Base-by-base conservation (phyloP, 2,888 invertebrate species). In the Mythimna vitellina region DNA sequence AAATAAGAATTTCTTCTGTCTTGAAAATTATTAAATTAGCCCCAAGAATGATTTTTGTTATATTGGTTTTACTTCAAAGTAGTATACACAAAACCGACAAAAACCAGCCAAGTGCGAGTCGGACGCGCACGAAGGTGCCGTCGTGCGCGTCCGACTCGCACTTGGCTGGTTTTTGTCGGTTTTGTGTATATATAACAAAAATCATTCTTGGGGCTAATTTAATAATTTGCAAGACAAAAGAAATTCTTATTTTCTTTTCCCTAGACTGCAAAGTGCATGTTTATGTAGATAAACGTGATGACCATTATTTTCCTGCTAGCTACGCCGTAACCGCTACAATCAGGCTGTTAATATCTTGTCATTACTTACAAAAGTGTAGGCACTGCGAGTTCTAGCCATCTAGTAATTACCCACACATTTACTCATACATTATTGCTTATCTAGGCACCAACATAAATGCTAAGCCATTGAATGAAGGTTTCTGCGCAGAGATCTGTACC, bases 271-370 rank as follows among this genome's bases (percentile, higher is more conserved):
- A 63, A 49, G 12, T 10, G 10, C 20, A 51, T 62, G 49, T 42
- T 68, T 73, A 22, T 29, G 46, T 57, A 53, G 32, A 51, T 29
- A 57, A 51, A 65, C 65, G 53, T 68, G 66, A 35, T 29, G 17
- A 7, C 12, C 54, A 63, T 65, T 12, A 74, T 65, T 65, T 63
- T 49, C 3, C 29, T 17, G 35, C 58, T 65, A 68, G 67, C 76
- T 79, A 79, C 76, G 67, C 62, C 62, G 72, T 80, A 76, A 68
- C 25, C 9, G 42, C 58, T 60, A 68, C 71, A 35, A 64, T 22
- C 56, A 78, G 49, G 49, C 63, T 65, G 61, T 10, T 64, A 46
- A 46, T 29, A 57, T 1, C 9, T 53, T 29, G 9, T 29, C 25
- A 78, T 64, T 70, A 29, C 29, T 42, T 22, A 62, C 38, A 17